Percentiles rank a stretch among this genome's conserved stretches.
Evolutionary conservation across 2,888 invertebrate genomes (phyloP).

Genomic region (Tridacna crocea): DNA sequence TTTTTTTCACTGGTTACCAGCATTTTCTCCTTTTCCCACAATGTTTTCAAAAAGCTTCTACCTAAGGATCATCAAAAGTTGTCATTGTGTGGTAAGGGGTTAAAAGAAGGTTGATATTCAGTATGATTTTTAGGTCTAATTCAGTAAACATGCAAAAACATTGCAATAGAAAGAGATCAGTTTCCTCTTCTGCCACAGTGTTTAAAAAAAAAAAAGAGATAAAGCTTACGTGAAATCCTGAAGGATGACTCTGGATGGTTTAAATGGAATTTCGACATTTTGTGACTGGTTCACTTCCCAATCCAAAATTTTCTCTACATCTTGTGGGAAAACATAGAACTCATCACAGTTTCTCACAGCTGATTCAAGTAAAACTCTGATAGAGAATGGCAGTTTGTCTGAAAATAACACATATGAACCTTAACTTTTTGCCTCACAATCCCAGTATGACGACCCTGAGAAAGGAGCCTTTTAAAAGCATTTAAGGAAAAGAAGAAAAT

Average conservation of each 20-base stretch:
- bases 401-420: not conserved
- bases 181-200: no score
- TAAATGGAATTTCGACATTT: constrained; percentile 96
- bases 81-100: no score
- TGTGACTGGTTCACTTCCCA: constrained; percentile 92
- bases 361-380: constrained; percentile 96
- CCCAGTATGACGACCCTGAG: no score
- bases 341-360: constrained; percentile 98
- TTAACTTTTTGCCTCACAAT: not conserved
- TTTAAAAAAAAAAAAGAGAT: no score
- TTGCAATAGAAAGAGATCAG: no score
- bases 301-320: constrained; percentile 94
- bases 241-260: constrained; percentile 97
- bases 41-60: not conserved
- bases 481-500: no score
- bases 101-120: no score
- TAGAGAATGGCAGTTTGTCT: constrained; percentile 92
- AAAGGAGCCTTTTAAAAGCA: no score
- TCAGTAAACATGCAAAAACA: no score
- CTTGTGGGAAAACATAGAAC: constrained; percentile 91
- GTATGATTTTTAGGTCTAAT: no score
- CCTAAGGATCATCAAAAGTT: no score
- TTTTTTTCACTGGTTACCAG: no score
- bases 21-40: not conserved
- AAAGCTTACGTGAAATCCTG: constrained; percentile 89